Conservation (phyloP, 2,888 invertebrate species). For the Stenurella melanura region DNA sequence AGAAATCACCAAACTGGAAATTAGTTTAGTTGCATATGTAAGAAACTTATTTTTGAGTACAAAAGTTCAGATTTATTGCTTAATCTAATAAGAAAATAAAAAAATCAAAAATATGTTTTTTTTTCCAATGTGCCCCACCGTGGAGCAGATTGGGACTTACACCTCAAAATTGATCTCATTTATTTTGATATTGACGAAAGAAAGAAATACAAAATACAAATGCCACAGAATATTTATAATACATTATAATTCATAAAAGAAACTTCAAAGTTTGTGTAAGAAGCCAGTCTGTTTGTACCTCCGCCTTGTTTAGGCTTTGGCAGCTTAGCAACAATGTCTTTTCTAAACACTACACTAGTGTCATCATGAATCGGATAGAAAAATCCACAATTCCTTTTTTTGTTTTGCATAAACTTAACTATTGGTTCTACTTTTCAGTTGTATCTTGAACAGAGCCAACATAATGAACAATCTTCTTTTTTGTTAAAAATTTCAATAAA, state of each 20-base stretch:
- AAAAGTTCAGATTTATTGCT: slow-evolving; percentile 4
- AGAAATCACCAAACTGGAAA: background rate
- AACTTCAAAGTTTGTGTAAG: slow-evolving; percentile 7
- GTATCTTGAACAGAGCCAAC: too few relatives aligned
- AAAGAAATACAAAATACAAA: background rate
- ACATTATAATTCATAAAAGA: background rate
- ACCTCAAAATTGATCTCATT: background rate
- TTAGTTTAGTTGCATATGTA: background rate
- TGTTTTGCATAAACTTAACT: slow-evolving; percentile 2
- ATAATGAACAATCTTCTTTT: too few relatives aligned
- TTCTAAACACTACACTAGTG: background rate
- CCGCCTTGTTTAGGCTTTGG: too few relatives aligned
- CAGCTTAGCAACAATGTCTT: too few relatives aligned
- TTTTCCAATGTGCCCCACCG: background rate
- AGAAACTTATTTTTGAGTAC: background rate
- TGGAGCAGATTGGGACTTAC: slow-evolving; percentile 3
- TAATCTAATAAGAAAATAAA: background rate
- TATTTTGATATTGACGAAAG: background rate
- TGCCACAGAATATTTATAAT: background rate
- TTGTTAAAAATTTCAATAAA: too few relatives aligned
- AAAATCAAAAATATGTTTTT: background rate
- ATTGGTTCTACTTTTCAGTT: slow-evolving; percentile 2
- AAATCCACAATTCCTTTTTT: background rate
- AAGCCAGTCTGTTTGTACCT: background rate
- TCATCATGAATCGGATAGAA: background rate